phyloP scores from a whole-genome alignment of 2,888 invertebrate species.

The Microchrysa polita region DNA sequence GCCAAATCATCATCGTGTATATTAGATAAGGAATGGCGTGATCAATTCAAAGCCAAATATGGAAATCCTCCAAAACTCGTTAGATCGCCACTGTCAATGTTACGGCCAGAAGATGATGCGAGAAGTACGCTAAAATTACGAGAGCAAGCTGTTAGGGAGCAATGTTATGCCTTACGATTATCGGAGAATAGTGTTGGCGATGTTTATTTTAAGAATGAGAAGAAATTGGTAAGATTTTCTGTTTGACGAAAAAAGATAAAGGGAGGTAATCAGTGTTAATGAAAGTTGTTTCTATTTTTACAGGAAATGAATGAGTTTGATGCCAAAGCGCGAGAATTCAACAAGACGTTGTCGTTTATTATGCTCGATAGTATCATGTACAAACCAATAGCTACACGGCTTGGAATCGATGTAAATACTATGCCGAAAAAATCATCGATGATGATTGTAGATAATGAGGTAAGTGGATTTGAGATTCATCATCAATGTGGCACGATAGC shows the following conservation, averaged over 20 bases:
- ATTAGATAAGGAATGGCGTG: slow-evolving; percentile 24
- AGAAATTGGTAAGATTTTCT: slow-evolving; percentile 4
- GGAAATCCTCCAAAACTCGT: background rate
- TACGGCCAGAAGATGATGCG: slow-evolving; percentile 14
- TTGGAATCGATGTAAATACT: slow-evolving; percentile 75
- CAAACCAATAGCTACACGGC: slow-evolving; percentile 77
- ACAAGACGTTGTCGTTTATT: slow-evolving; percentile 71
- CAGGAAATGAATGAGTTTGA: slow-evolving; percentile 62
- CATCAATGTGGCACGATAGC: too few species aligned
- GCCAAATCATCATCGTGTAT: slow-evolving; percentile 9
- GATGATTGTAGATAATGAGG: slow-evolving; percentile 77
- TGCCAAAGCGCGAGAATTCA: slow-evolving; percentile 68
- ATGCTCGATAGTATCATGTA: slow-evolving; percentile 79
- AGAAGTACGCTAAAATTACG: slow-evolving; percentile 17
- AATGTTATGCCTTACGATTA: slow-evolving; percentile 10
- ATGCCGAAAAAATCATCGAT: slow-evolving; percentile 72
- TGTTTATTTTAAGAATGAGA: slow-evolving; percentile 45
- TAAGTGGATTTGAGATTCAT: slow-evolving; percentile 61
- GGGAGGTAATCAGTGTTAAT: too few species aligned
- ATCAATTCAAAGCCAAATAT: background rate
- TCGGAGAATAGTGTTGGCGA: slow-evolving; percentile 19
- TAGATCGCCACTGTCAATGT: slow-evolving; percentile 16
- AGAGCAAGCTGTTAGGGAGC: background rate
- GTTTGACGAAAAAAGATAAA: background rate
- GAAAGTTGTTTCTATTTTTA: slow-evolving; percentile 41